Conservation (phyloP, 2,113 vertebrate genomes). For the Aleadryas rufinucha region DNA sequence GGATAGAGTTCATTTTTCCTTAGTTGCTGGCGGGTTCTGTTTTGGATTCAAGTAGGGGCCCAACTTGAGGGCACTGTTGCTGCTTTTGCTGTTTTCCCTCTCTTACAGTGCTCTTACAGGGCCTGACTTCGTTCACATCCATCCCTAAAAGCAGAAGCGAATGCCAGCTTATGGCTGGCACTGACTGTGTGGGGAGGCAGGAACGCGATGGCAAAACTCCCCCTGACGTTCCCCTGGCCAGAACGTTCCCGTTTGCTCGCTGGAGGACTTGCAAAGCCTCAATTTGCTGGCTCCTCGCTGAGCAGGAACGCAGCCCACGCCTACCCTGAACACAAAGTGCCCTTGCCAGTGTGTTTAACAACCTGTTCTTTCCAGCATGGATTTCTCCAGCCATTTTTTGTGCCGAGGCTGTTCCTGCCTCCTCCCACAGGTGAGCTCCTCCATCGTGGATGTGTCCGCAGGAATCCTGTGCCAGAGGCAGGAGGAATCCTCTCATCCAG, state of each 20-base stretch:
- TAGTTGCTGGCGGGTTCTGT: background rate
- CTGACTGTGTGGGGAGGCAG: background rate
- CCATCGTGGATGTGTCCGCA: rapidly evolving
- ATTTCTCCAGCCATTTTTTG: background rate
- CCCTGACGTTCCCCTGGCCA: background rate
- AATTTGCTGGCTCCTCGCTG: background rate
- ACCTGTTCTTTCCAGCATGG: background rate
- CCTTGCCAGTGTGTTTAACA: background rate
- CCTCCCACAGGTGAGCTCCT: background rate
- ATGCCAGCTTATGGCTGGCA: background rate
- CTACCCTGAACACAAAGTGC: background rate
- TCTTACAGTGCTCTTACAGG: background rate
- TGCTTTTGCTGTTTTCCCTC: background rate
- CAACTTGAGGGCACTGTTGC: background rate
- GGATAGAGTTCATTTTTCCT: background rate
- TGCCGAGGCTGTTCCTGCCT: background rate
- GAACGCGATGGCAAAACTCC: rapidly evolving
- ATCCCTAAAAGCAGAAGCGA: background rate
- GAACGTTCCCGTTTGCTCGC: background rate
- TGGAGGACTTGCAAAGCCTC: background rate
- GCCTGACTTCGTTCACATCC: background rate
- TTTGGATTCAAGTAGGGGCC: background rate
- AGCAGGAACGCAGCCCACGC: background rate
- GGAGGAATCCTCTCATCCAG: background rate
- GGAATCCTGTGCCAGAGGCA: rapidly evolving